A percentile compares a stretch with the other conserved stretches of the same genome.
These are phyloP conservation scores for Acanthiza pusilla DNA, from an alignment of 2,797 vertebrate genomes.

Conservation along the genomic window DNA sequence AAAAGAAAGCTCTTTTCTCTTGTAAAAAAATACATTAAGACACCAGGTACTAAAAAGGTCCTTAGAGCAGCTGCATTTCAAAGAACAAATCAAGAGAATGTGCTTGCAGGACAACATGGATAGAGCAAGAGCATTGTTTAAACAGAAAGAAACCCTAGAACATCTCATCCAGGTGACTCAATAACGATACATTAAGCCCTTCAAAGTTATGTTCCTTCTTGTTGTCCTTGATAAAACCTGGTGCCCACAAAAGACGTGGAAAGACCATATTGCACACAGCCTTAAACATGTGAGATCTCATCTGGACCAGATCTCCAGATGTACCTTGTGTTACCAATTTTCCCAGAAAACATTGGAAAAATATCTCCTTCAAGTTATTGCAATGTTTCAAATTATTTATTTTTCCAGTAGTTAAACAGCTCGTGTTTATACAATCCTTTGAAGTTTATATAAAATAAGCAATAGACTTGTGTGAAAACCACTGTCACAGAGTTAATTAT, in stretches of 20 bases:
- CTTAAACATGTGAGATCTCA: not conserved
- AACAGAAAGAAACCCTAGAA: not conserved
- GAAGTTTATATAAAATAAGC: not conserved
- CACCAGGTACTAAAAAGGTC: not conserved
- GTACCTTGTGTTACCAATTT: not conserved
- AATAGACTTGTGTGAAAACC: not conserved
- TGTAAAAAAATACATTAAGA: not conserved
- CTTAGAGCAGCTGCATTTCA: not conserved
- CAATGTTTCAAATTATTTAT: not conserved
- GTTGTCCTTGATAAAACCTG: not conserved
- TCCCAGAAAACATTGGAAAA: not conserved
- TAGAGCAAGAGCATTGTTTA: not conserved
- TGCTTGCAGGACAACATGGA: not conserved
- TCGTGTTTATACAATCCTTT: not conserved
- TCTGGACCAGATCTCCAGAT: not conserved
- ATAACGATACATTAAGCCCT: not conserved
- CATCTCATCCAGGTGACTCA: not conserved
- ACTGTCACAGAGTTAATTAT: constrained; percentile 6
- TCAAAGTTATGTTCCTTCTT: not conserved
- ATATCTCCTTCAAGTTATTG: not conserved
- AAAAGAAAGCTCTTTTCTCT: not conserved
- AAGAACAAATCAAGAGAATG: not conserved
- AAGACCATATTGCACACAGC: not conserved
- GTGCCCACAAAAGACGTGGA: not conserved
- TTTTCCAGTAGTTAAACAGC: not conserved